Conservation (phyloP, 2,797 vertebrate genomes). For the Euphonia xanthogaster region DNA sequence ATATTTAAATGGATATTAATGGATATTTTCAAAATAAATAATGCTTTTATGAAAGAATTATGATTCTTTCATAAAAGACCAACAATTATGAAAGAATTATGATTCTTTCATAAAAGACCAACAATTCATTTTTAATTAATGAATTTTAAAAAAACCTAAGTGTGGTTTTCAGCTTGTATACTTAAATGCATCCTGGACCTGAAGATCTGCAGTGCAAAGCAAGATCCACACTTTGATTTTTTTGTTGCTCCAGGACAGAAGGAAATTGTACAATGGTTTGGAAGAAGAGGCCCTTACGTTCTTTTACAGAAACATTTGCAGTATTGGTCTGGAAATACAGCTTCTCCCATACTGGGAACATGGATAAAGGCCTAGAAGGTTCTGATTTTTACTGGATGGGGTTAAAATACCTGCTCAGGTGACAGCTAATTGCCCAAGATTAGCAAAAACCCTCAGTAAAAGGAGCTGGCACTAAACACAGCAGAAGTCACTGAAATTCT, state of each 20-base stretch:
- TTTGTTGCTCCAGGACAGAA: background rate
- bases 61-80: no score
- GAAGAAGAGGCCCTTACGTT: background rate
- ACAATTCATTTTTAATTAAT: no score
- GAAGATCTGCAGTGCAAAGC: background rate
- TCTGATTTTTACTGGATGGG: background rate
- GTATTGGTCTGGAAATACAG: background rate
- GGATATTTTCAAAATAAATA: background rate
- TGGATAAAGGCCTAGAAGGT: background rate
- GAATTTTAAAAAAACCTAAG: no score
- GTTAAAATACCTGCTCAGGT: background rate
- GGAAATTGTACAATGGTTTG: background rate
- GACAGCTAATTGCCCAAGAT: background rate
- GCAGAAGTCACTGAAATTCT: background rate
- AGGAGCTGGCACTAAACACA: background rate
- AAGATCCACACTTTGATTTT: background rate
- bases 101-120: no score
- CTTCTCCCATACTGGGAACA: background rate
- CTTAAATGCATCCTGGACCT: background rate
- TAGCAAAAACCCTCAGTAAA: background rate
- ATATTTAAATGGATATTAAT: background rate
- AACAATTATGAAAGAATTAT: no score
- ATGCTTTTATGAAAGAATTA: background rate
- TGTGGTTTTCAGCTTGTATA: background rate
- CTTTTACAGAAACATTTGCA: background rate